Evolutionary conservation across 2,888 invertebrate species (phyloP), one percentile per base, ranked within the genome.

Genomic region (Acleris emargana): DNA sequence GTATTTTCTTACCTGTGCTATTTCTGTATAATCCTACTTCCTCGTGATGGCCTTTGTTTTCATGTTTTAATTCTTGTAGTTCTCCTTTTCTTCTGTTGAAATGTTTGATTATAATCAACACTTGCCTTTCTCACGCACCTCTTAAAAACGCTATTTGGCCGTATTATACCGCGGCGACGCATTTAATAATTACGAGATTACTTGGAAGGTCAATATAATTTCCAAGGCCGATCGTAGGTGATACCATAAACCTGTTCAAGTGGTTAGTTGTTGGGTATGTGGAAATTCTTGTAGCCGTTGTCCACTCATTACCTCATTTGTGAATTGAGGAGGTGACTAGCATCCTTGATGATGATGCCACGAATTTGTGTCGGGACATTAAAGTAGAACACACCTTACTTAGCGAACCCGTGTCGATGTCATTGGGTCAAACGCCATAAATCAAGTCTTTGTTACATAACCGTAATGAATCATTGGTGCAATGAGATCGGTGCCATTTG

Each of bases 131-230:
- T 66, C 55, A 66, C 51, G 66, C 60, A 66, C 45, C 38, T 51
- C 32, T 58, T 38, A 60, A 61, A 61, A 57, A 53, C 32, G 28
- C 54, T 61, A 47, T 25, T 9, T 43, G 22, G 51, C 32, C n/a
- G 38, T 61, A 70, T 76, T 80, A 75, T 82, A 79, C 78, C 74
- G 69, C 67, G 67, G 64, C 76, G 73, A 79, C 79, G 75, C 75
- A 81, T 82, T 79, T 72, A 75, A 72, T 76, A 80, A 82, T 85
- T 84, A 84, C 82, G 75, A 84, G 83, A 84, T 83, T 81, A 77
- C 73, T 80, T 74, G 75, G 79, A 83, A 86, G 85, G 85, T 84
- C 81, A 82, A 79, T 76, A 77, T 71, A 76, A 79, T 75, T 64
- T 69, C 77, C 83, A 88, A 87, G 86, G 86, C 75, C 79, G 80